phyloP scores from a whole-genome alignment of 1,140 invertebrate genomes.

The Calycopis cecrops region DNA sequence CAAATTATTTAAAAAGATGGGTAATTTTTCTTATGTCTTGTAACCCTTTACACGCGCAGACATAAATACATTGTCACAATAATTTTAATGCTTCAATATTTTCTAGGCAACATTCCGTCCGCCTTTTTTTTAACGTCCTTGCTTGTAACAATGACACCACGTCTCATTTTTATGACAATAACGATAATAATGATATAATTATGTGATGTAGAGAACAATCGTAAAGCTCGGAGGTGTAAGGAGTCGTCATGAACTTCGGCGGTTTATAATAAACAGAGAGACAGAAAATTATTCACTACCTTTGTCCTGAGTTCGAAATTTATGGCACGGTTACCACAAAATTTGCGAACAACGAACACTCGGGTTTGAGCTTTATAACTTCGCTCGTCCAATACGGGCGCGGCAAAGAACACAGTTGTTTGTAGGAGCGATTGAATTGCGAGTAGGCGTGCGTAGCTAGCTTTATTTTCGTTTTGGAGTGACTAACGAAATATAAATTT shows the following conservation, averaged over 20 bases:
- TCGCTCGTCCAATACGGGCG: conserved; percentile 40
- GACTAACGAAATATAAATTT: not conserved
- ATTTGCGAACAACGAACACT: conserved; percentile 60
- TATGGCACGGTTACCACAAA: conserved; percentile 65
- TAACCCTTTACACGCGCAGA: too few species aligned
- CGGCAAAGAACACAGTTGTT: conserved; percentile 33
- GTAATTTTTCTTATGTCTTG: too few species aligned
- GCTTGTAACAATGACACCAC: too few species aligned
- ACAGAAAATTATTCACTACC: conserved; percentile 65
- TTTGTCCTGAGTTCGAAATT: conserved; percentile 58
- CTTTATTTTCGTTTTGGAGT: not conserved
- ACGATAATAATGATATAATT: too few species aligned
- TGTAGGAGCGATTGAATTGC: conserved; percentile 17
- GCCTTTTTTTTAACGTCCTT: too few species aligned
- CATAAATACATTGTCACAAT: too few species aligned
- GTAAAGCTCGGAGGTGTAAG: conserved; percentile 47
- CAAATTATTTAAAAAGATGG: too few species aligned
- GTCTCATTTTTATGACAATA: too few species aligned
- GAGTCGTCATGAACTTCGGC: conserved; percentile 47
- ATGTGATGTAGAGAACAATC: too few species aligned
- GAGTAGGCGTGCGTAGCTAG: conserved; percentile 11
- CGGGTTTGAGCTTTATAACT: conserved; percentile 59
- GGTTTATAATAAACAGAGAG: conserved; percentile 64
- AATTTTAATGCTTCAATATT: too few species aligned
- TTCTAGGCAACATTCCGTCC: too few species aligned